Conservation (phyloP, 2,888 invertebrate genomes). For the Sphinx pinastri region DNA sequence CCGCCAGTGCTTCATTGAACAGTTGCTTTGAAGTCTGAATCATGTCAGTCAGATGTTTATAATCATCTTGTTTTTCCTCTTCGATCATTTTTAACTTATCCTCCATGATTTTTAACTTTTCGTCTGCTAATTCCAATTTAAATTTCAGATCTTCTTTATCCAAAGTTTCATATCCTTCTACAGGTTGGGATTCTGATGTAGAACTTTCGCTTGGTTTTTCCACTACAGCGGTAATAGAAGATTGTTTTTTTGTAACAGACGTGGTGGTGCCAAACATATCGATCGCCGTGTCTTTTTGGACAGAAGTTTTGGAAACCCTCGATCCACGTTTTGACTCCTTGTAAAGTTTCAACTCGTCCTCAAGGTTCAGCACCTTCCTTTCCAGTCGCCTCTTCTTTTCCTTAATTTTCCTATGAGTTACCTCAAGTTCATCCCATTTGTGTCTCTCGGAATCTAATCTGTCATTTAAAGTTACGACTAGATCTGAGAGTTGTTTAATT, state of each 20-base stretch:
- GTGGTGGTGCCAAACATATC: slow-evolving; percentile 44
- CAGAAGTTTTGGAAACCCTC: slow-evolving; percentile 55
- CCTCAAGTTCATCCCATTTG: slow-evolving; percentile 84
- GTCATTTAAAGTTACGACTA: slow-evolving; percentile 82
- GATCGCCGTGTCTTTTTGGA: slow-evolving; percentile 49
- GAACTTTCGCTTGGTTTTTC: slow-evolving; percentile 62
- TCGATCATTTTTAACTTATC: slow-evolving; percentile 85
- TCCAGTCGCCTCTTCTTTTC: slow-evolving; percentile 76
- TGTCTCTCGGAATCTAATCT: slow-evolving; percentile 84
- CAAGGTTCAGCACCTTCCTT: slow-evolving; percentile 54
- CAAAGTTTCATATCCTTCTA: slow-evolving; percentile 55
- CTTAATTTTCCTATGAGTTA: slow-evolving; percentile 79
- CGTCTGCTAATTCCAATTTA: slow-evolving; percentile 85
- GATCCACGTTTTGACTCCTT: slow-evolving; percentile 63
- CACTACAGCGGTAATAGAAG: slow-evolving; percentile 52
- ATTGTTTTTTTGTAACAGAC: slow-evolving; percentile 53
- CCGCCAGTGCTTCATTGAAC: slow-evolving; percentile 80
- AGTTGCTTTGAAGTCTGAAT: slow-evolving; percentile 83
- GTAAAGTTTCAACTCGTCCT: slow-evolving; percentile 57
- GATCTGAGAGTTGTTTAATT: slow-evolving; percentile 83
- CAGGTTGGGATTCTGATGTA: slow-evolving; percentile 54
- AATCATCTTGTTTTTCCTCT: slow-evolving; percentile 85
- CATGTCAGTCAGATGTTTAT: slow-evolving; percentile 80
- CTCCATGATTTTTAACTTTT: slow-evolving; percentile 86
- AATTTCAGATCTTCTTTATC: slow-evolving; percentile 74